Conservation (phyloP, 2,797 vertebrate genomes). For the Rousettus madagascariensis region DNA sequence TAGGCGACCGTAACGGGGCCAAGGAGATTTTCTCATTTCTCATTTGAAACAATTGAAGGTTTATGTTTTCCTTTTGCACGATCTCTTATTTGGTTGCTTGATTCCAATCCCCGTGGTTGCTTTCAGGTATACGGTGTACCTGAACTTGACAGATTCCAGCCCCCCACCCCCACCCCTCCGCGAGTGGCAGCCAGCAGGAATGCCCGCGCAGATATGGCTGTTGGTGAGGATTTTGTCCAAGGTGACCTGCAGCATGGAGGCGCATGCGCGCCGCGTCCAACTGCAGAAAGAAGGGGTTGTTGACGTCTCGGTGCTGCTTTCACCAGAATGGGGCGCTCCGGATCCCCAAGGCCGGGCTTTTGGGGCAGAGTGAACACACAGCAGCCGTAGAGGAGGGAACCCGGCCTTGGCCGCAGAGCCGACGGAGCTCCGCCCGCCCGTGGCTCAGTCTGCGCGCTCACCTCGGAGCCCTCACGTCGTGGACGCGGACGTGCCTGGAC, state of each 20-base stretch:
- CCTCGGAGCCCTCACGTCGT: accelerated
- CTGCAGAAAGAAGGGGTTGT: neutral
- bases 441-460: too few species aligned
- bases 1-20: neutral
- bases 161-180: too few species aligned
- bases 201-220: neutral
- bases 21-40: neutral
- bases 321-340: neutral
- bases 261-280: neutral
- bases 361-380: neutral
- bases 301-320: neutral
- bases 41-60: neutral
- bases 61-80: neutral
- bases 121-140: neutral
- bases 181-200: neutral
- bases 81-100: neutral
- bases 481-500: neutral
- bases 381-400: neutral
- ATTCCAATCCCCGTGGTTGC: neutral
- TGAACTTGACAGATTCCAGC: neutral
- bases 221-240: neutral
- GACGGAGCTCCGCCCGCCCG: neutral
- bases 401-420: neutral
- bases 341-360: neutral
- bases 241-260: neutral